phyloP scores from a whole-genome alignment of 2,113 vertebrate species.

The Anhinga anhinga region DNA sequence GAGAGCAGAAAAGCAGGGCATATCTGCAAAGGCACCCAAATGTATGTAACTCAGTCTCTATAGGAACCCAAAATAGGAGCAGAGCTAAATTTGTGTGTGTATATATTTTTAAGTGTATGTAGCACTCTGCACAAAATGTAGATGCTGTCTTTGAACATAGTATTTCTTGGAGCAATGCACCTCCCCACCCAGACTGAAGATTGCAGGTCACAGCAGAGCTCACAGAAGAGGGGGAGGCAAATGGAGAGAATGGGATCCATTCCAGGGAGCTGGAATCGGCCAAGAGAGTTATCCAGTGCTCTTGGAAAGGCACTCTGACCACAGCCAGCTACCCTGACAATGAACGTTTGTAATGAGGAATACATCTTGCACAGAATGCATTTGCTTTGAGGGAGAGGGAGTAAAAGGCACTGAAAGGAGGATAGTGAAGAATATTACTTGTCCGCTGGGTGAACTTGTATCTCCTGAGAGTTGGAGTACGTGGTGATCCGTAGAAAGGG shows the following conservation, averaged over 20 bases:
- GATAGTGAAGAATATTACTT: background rate
- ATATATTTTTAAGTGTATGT: no score
- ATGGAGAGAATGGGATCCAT: background rate
- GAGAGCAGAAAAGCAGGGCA: background rate
- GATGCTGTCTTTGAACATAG: background rate
- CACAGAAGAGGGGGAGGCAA: background rate
- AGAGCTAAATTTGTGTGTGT: background rate
- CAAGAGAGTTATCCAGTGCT: background rate
- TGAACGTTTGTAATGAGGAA: background rate
- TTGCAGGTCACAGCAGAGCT: background rate
- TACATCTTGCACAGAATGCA: background rate
- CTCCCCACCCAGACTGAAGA: background rate
- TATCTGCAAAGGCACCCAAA: background rate
- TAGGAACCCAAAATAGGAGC: background rate
- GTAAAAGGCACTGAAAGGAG: background rate
- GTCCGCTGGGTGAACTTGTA: background rate
- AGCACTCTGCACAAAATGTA: background rate
- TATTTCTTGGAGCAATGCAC: background rate
- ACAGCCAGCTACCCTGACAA: background rate
- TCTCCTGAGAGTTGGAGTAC: background rate
- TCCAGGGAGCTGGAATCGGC: background rate
- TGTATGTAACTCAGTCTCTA: background rate
- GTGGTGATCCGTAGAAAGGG: background rate
- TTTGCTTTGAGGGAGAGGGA: background rate
- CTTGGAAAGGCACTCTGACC: background rate